These are phyloP conservation scores for Oreohelix idahoensis DNA, from an alignment of 1,140 invertebrate species.

Conservation along the genomic window DNA sequence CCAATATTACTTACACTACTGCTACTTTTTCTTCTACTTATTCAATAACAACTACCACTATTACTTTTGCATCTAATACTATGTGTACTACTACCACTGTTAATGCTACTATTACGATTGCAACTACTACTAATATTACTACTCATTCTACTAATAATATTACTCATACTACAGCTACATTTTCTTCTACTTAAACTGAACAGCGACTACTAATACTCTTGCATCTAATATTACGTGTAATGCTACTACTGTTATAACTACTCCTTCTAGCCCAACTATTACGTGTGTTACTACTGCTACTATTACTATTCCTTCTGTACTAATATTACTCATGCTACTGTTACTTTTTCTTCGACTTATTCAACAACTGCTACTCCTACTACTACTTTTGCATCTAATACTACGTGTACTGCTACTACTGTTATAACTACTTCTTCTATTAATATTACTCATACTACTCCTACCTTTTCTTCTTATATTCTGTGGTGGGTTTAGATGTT, in stretches of 20 bases:
- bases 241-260: constrained; percentile 32
- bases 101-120: background rate
- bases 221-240: background rate
- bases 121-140: background rate
- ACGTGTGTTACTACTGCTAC: background rate
- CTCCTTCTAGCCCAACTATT: background rate
- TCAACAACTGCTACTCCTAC: background rate
- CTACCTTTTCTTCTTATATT: too few species aligned
- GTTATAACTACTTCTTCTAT: background rate
- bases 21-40: background rate
- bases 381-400: background rate
- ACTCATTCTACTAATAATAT: background rate
- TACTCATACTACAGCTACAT: background rate
- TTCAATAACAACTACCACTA: constrained; percentile 19
- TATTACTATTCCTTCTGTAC: background rate
- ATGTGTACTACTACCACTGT: background rate
- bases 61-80: constrained; percentile 23
- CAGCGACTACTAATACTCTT: background rate
- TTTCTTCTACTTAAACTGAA: constrained; percentile 20
- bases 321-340: background rate
- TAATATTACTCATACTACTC: too few species aligned
- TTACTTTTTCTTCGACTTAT: background rate
- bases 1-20: background rate
- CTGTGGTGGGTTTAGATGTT: too few species aligned
- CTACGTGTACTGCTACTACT: background rate